Conservation (phyloP, 2,113 vertebrate species). For the Tetrax tetrax region DNA sequence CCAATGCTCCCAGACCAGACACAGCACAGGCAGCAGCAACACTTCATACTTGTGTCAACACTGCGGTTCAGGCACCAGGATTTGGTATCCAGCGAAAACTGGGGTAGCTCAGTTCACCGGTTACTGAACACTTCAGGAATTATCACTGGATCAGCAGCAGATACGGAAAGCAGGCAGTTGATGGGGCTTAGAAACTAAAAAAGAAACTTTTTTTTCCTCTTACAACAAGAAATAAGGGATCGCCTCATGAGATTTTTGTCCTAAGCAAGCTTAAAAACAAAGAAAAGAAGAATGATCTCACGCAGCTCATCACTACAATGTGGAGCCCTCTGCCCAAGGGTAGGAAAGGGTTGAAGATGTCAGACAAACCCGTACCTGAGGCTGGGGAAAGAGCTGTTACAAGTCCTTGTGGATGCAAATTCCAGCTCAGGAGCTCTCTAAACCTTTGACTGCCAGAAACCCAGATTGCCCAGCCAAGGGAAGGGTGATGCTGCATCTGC, state of each 20-base stretch:
- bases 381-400: not conserved
- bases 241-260: not conserved
- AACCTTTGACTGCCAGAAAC: not conserved
- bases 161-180: not conserved
- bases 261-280: not conserved
- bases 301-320: not conserved
- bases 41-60: not conserved
- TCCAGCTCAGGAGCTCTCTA: not conserved
- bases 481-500: not conserved
- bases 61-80: not conserved
- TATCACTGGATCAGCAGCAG: not conserved
- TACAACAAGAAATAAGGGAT: not conserved
- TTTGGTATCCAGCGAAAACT: not conserved
- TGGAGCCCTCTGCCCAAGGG: not conserved
- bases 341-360: too few relatives aligned
- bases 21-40: not conserved
- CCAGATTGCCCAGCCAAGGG: not conserved
- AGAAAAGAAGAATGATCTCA: not conserved
- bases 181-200: not conserved
- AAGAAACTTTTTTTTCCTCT: not conserved
- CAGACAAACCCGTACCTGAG: rapidly evolving
- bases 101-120: not conserved
- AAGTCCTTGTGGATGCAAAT: not conserved
- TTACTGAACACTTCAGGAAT: not conserved
- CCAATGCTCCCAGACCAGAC: not conserved